phyloP scores from a whole-genome alignment of 2,888 invertebrate genomes.

The Cantharis rustica region DNA sequence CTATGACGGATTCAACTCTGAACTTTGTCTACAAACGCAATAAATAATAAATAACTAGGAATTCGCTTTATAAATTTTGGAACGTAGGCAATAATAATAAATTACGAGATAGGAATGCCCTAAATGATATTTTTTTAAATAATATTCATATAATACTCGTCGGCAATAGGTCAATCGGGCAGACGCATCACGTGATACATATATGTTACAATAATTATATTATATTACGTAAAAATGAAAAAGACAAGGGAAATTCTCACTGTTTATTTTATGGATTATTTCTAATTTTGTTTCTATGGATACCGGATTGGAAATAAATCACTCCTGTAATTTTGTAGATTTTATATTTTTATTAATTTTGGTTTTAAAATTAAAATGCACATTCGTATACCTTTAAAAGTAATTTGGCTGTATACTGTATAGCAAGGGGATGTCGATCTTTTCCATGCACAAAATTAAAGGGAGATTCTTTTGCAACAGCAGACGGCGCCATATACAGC shows the following conservation, averaged over 20 bases:
- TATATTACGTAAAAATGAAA: background rate
- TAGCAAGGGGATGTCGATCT: background rate
- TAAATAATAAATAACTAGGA: background rate
- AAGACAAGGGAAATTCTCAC: background rate
- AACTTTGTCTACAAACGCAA: background rate
- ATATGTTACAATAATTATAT: too few species aligned
- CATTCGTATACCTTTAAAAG: background rate
- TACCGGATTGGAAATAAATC: too few species aligned
- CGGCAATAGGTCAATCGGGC: background rate
- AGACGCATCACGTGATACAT: too few species aligned
- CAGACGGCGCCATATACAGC: slow-evolving; percentile 28
- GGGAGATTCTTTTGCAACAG: slow-evolving; percentile 5
- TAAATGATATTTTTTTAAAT: background rate
- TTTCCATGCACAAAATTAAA: background rate
- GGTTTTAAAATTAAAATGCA: too few species aligned
- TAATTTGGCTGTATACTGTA: background rate
- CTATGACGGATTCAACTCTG: background rate
- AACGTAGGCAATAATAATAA: background rate
- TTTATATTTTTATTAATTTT: background rate
- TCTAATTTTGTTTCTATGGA: too few species aligned
- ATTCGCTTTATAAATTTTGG: background rate
- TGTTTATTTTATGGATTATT: too few species aligned
- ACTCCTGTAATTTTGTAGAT: too few species aligned
- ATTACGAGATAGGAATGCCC: background rate
- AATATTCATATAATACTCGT: too few species aligned